Base-by-base conservation (phyloP, 2,113 vertebrate genomes). In the Siniperca knerii region DNA sequence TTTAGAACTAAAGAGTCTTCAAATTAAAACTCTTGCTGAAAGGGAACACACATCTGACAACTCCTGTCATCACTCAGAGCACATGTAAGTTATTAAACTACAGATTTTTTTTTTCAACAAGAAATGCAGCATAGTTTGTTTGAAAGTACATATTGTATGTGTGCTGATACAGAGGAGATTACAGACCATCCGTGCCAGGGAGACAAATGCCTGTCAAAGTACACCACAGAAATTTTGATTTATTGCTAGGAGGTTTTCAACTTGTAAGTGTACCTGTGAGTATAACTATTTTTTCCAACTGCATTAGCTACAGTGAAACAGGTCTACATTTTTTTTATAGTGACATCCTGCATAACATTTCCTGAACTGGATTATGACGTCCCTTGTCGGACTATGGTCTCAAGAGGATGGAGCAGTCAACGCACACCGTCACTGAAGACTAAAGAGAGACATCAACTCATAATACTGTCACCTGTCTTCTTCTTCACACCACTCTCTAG, bases 21-120 rank as follows among this genome's bases (percentile, higher is more conserved):
- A 94, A 94, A 94, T 93, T 94, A 95, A 82, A 81, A 86, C 61
- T 95, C 90, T 90, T 94, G 93, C 94, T 77, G 95, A 96, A 95
- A 95, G 95, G 95, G 94, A 96, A 94, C 94, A 91, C 93, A 93
- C 92, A 90, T 92, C 83, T 90, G 94, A 92, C 96, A 95, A 94
- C 95, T 97, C 94, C 76, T 81, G 44, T 95, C 96, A 96, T 95
- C 96, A 72, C 69, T 58, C 61, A 82, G 86, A 88, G 67, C 58
- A 81, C 87, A 92, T 96, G 97, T 99, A 97, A 98, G 97, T 98
- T 90, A 57, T 88, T 78, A 42, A 78, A 62, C 42, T 80, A 55
- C 4, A 8, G 29, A 35, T 79, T 33, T 40, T 50, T 33, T 33
- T 46, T 65, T 75, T 76, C 58, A 75, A 23, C 29, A 83, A 81